Percentiles rank a stretch among this genome's conserved stretches.
Evolutionary conservation across 1,140 invertebrate genomes (phyloP).

Genomic region (Oscheius sp.): DNA sequence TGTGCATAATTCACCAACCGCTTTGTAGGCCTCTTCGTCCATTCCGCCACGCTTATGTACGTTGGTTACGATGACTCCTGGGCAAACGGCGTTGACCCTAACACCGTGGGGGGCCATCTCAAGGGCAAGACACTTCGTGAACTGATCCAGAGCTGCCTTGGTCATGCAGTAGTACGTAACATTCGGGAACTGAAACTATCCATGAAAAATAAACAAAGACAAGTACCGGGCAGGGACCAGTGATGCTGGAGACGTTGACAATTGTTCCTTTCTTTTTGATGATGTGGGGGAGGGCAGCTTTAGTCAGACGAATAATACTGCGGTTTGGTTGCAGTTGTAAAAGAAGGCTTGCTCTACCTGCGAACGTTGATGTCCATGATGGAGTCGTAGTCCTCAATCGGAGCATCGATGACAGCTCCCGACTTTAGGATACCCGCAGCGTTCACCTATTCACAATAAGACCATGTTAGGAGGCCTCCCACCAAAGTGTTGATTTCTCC

Average conservation of each 20-base stretch:
- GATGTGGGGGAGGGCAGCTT: conserved; percentile 79
- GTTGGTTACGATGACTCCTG: conserved; percentile 76
- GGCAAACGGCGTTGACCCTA: conserved; percentile 65
- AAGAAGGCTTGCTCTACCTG: conserved; percentile 20
- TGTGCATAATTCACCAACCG: conserved; percentile 61
- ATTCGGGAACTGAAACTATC: conserved; percentile 50
- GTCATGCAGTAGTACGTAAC: conserved; percentile 60
- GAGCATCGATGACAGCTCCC: conserved; percentile 79
- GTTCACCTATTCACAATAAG: conserved; percentile 68
- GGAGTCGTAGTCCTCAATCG: conserved; percentile 77
- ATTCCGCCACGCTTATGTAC: conserved; percentile 75
- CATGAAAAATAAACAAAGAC: neutral
- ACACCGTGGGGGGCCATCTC: conserved; percentile 62
- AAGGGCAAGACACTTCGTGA: conserved; percentile 62
- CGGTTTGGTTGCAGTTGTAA: neutral
- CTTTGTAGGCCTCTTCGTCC: conserved; percentile 70
- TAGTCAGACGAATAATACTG: conserved; percentile 72
- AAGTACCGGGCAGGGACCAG: conserved; percentile 72
- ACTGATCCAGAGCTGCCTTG: conserved; percentile 62
- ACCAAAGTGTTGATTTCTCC: conserved; percentile 39
- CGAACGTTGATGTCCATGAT: conserved; percentile 81
- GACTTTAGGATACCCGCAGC: conserved; percentile 81
- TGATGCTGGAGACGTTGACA: conserved; percentile 86
- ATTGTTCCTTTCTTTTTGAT: conserved; percentile 78
- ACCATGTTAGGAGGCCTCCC: too few relatives aligned